Conservation (phyloP, 2,113 vertebrate genomes). For the Hoplias malabaricus region DNA sequence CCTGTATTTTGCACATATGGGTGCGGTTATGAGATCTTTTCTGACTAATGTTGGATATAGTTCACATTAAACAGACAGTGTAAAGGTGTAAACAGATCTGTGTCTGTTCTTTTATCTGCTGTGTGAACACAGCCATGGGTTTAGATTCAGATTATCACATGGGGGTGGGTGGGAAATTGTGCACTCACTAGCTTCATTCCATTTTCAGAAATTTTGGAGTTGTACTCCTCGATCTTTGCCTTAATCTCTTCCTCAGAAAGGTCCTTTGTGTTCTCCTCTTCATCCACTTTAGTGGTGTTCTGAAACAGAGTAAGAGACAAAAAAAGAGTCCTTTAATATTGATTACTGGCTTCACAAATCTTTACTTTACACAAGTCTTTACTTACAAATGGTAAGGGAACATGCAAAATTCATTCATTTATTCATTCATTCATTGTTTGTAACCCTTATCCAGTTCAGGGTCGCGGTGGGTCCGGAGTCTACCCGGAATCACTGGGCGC, state of each 20-base stretch:
- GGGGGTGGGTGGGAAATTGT: background rate
- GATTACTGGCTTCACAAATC: background rate
- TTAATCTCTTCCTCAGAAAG: slow-evolving; percentile 81
- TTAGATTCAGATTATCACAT: background rate
- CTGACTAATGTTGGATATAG: too few relatives aligned
- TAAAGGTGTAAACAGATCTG: background rate
- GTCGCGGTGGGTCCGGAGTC: too few relatives aligned
- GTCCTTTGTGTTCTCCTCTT: slow-evolving; percentile 67
- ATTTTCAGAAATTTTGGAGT: slow-evolving; percentile 83
- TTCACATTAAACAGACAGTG: too few relatives aligned
- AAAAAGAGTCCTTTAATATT: background rate
- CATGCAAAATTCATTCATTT: too few relatives aligned
- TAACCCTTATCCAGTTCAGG: too few relatives aligned
- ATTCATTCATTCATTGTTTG: too few relatives aligned
- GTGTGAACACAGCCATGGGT: too few relatives aligned
- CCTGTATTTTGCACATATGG: too few relatives aligned
- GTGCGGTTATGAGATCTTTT: too few relatives aligned
- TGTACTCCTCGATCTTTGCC: slow-evolving; percentile 86
- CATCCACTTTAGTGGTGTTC: slow-evolving; percentile 75
- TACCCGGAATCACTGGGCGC: too few relatives aligned
- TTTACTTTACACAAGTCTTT: too few relatives aligned
- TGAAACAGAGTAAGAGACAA: slow-evolving; percentile 58
- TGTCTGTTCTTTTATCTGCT: background rate
- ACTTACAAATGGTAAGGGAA: too few relatives aligned
- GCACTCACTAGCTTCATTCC: slow-evolving; percentile 89